Evolutionary conservation across 35 echinoderm and acorn worm genomes (phyloP).

Genomic region (Lytechinus pictus): DNA sequence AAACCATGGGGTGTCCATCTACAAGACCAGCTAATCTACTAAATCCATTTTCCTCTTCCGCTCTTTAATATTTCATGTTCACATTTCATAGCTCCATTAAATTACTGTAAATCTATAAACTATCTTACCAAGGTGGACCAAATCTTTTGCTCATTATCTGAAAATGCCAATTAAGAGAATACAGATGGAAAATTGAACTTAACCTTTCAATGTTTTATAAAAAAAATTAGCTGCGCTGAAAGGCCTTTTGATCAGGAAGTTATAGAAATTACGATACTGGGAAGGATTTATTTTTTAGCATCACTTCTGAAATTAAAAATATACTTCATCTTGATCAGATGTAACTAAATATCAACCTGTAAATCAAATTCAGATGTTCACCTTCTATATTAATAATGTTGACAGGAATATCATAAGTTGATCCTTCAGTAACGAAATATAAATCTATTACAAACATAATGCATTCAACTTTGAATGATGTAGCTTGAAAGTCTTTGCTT

Average conservation of each 20-base stretch:
- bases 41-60: neutral
- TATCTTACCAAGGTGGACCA: neutral
- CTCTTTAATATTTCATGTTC: neutral
- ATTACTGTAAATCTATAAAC: neutral
- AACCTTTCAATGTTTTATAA: neutral
- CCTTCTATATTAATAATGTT: neutral
- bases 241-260: no score
- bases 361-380: no score
- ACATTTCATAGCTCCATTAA: neutral
- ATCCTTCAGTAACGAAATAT: neutral
- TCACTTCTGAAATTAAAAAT: no score
- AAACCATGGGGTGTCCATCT: constrained; percentile 33
- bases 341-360: no score
- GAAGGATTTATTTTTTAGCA: no score
- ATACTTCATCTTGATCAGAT: no score
- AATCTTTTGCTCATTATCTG: neutral
- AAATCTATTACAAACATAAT: neutral
- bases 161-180: neutral
- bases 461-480: neutral
- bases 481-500: neutral
- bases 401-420: neutral
- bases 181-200: neutral
- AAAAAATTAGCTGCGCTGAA: neutral
- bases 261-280: no score
- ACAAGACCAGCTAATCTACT: neutral